phyloP scores from a whole-genome alignment of 2,888 invertebrate genomes.

The Drosophila prolongata region DNA sequence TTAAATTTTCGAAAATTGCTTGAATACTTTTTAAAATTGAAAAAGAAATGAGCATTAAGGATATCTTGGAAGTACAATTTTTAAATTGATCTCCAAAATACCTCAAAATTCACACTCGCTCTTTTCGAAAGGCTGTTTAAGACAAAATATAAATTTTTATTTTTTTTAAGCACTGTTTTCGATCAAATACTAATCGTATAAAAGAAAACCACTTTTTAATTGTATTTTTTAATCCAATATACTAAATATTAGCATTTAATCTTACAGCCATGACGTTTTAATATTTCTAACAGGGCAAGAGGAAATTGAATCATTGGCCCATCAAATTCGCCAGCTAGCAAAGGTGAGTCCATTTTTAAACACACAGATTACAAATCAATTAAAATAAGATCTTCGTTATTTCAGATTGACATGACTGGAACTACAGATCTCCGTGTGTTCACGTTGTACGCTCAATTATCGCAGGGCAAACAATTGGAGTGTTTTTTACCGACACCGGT shows the following conservation, averaged over 20 bases:
- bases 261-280: slow-evolving; percentile 93
- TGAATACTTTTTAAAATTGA: no score
- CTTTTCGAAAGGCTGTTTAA: no score
- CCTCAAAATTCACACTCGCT: no score
- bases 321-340: slow-evolving; percentile 89
- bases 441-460: slow-evolving; percentile 96
- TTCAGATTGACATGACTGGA: slow-evolving; percentile 85
- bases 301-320: slow-evolving; percentile 95
- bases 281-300: slow-evolving; percentile 98
- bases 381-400: slow-evolving; percentile 50
- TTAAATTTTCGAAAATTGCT: no score
- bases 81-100: no score
- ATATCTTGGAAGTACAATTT: no score
- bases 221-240: not conserved
- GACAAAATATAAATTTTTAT: no score
- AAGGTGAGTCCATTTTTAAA: slow-evolving; percentile 85
- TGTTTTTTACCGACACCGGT: slow-evolving; percentile 91
- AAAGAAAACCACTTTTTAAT: no score
- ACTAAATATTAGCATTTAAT: slow-evolving; percentile 10
- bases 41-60: no score
- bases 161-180: no score
- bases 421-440: slow-evolving; percentile 90
- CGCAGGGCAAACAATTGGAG: slow-evolving; percentile 93
- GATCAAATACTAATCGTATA: no score
- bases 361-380: not conserved